These are phyloP conservation scores for Cettia cetti DNA, from an alignment of 2,113 vertebrate genomes.

Conservation along the genomic window DNA sequence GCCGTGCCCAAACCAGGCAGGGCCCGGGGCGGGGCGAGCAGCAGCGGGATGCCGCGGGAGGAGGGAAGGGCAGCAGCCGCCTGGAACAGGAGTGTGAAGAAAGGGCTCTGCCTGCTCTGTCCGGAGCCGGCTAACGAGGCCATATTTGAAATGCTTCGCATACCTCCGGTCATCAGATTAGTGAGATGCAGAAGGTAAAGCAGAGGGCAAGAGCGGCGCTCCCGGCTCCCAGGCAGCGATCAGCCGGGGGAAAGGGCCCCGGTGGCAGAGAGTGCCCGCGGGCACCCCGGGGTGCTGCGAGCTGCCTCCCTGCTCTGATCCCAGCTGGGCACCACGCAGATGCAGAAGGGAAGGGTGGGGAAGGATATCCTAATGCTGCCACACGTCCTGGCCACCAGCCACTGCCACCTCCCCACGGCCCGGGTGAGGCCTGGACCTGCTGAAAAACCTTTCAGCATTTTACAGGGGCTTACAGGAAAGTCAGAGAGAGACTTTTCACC, in stretches of 20 bases:
- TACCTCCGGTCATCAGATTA: slow-evolving; percentile 68
- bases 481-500: background rate
- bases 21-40: rapidly evolving
- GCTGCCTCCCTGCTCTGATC: background rate
- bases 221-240: background rate
- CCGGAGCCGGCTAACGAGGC: slow-evolving; percentile 57
- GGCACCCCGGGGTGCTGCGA: rapidly evolving
- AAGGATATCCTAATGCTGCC: background rate
- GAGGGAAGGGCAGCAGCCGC: background rate
- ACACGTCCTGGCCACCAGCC: background rate
- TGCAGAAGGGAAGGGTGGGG: background rate
- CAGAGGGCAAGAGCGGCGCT: slow-evolving; percentile 53
- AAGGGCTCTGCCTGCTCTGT: slow-evolving; percentile 51
- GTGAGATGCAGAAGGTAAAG: slow-evolving; percentile 62
- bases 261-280: rapidly evolving
- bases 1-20: background rate
- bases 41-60: slow-evolving; percentile 2
- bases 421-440: background rate
- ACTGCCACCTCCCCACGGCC: background rate
- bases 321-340: rapidly evolving
- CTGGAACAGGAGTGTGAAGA: slow-evolving; percentile 25
- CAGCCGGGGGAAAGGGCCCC: too few relatives aligned
- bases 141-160: slow-evolving; percentile 65
- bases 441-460: background rate
- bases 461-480: background rate